Evolutionary conservation across 1,140 invertebrate species (phyloP), one percentile per base, ranked within the genome.

Genomic region (Eueides isabella): DNA sequence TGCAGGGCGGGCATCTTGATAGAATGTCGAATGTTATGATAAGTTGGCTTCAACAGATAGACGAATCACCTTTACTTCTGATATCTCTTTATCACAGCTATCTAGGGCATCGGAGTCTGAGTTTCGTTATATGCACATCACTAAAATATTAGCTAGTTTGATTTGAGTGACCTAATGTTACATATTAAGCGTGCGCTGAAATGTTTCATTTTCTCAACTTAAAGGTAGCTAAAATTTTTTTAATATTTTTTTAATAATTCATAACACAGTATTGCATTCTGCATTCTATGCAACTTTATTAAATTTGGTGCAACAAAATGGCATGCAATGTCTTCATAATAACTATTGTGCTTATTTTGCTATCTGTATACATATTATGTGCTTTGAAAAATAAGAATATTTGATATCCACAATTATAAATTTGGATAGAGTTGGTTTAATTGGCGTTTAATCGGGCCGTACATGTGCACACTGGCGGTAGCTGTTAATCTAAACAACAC

Each of bases 401-500:
- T 71, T 28, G 19, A 61, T 70, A 74, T 72, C 35, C 67, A 61
- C 48, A 26, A 26, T 3, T 55, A 7, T 55, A 11, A 1, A 1
- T 55, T 55, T 55, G 23, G 12, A 55, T 29, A 92, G 90, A 75
- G 71, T 19, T 80, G 75, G 79, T 41, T 88, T 7, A 83, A 74
- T 33, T 86, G 85, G 85, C 80, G 81, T 3, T 55, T 78, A n/a
- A 35, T 86, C 5, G 79, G 85, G 6, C 82, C 86, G 0, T 82
- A 88, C 55, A 41, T 94, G 5, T 94, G 93, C 74, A 94, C 94
- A 1, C 82, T 94, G 26, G 94, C 94, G 0, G 82, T 95, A 30
- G 88, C 94, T 4, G 83, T 92, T 55, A 90, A 94, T 70, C 85
- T 95, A 30, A 94, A 93, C 30, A 94, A 93, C 73, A 86, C 93